Evolutionary conservation across 2,113 vertebrate genomes (phyloP).

Genomic region (Oryzias javanicus): DNA sequence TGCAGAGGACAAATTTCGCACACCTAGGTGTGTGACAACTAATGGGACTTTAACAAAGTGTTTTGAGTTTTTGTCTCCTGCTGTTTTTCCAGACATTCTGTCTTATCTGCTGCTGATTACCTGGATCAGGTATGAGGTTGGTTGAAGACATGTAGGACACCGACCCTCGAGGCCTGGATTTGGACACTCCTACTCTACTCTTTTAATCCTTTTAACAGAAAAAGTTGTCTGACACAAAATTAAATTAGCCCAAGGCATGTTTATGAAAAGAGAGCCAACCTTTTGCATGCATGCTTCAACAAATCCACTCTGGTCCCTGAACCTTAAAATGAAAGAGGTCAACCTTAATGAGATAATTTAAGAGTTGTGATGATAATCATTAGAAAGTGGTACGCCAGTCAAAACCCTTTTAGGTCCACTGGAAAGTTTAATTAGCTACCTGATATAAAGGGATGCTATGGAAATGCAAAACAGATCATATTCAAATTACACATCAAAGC

Average conservation of each 20-base stretch:
- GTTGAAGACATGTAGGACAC: too few species aligned
- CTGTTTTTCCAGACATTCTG: too few species aligned
- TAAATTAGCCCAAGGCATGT: conserved; percentile 2
- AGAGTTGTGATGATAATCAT: conserved; percentile 31
- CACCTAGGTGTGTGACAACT: too few species aligned
- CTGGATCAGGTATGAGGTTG: too few species aligned
- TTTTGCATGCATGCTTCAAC: background rate
- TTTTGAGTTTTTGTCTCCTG: too few species aligned
- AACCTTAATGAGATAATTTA: conserved; percentile 46
- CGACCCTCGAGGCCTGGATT: too few species aligned
- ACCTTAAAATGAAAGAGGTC: conserved; percentile 39
- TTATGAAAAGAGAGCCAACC: background rate
- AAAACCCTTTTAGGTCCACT: conserved; percentile 27
- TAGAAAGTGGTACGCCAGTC: conserved; percentile 28
- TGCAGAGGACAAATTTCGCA: too few species aligned
- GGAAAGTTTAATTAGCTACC: conserved; percentile 41
- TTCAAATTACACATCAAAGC: background rate
- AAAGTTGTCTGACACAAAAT: too few species aligned
- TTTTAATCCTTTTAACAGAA: too few species aligned
- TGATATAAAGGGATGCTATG: conserved; percentile 12
- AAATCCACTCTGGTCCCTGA: conserved; percentile 17
- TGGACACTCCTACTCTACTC: too few species aligned
- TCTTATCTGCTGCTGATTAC: too few species aligned
- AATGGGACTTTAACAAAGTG: too few species aligned
- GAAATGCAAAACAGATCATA: conserved; percentile 6